Percentiles rank a stretch among this genome's conserved stretches.
Conservation (phyloP, 1,140 invertebrate genomes). For the Drosophila tristis region DNA sequence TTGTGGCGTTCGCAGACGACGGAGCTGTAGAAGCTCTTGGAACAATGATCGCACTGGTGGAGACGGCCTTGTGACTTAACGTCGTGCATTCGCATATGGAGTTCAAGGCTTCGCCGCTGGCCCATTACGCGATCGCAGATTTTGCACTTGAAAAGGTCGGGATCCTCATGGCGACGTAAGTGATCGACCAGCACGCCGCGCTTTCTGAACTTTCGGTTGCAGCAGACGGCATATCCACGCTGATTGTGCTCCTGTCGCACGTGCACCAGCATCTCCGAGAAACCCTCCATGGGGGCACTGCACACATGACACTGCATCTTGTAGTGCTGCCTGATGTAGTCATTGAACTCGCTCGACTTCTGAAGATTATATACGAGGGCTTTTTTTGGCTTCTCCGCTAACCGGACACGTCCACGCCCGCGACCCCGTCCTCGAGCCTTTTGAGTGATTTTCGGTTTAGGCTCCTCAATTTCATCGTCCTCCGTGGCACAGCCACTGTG, state of each 20-base stretch:
- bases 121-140: conserved; percentile 68
- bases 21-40: conserved; percentile 64
- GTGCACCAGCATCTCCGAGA: conserved; percentile 53
- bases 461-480: neutral
- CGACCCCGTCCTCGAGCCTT: conserved; percentile 25
- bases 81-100: conserved; percentile 75
- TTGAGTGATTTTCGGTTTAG: conserved; percentile 6
- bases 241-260: conserved; percentile 57
- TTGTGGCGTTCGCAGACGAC: conserved; percentile 68
- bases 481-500: conserved; percentile 21
- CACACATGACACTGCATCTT: conserved; percentile 63
- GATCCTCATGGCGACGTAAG: conserved; percentile 62
- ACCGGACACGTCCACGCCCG: conserved; percentile 2
- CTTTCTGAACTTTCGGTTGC: conserved; percentile 61
- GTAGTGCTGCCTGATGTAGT: conserved; percentile 57
- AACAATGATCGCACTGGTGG: conserved; percentile 65
- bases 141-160: conserved; percentile 65
- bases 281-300: conserved; percentile 44
- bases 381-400: conserved; percentile 6
- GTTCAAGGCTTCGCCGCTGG: conserved; percentile 62
- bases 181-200: conserved; percentile 67
- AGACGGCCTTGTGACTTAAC: conserved; percentile 56
- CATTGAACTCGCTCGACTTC: conserved; percentile 67
- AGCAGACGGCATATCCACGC: conserved; percentile 64
- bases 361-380: conserved; percentile 28